Conservation (phyloP, 2,888 invertebrate species). For the Balanococcus diminutus region DNA sequence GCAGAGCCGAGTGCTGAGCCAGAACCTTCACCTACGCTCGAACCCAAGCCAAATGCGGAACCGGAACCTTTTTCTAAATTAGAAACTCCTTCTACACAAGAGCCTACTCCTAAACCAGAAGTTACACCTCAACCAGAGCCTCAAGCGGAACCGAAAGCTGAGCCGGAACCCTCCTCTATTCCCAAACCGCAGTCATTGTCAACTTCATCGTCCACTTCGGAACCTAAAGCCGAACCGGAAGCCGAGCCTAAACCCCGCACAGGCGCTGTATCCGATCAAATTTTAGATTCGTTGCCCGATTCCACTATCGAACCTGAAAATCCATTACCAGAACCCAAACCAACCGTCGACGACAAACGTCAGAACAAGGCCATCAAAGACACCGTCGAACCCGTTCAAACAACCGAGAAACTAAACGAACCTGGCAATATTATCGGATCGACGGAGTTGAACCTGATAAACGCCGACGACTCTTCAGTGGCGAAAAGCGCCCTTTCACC, state of each 20-base stretch:
- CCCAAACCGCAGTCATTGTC: too few species aligned
- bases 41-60: constrained; percentile 58
- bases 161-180: constrained; percentile 60
- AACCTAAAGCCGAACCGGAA: too few species aligned
- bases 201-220: too few species aligned
- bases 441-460: not conserved
- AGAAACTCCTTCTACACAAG: constrained; percentile 45
- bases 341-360: constrained; percentile 52
- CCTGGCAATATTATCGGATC: too few species aligned
- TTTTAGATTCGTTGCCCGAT: too few species aligned
- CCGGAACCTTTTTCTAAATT: constrained; percentile 41
- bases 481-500: not conserved
- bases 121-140: too few species aligned
- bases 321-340: constrained; percentile 54
- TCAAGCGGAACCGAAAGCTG: too few species aligned
- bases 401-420: not conserved
- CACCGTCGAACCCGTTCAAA: not conserved
- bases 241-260: too few species aligned
- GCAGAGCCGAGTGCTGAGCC: too few species aligned
- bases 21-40: too few species aligned
- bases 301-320: constrained; percentile 56
- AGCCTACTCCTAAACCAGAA: constrained; percentile 56
- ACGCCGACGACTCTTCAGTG: not conserved
- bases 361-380: not conserved
- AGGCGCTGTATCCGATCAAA: too few species aligned